phyloP scores from a whole-genome alignment of 2,113 vertebrate genomes.

The Alligator mississippiensis region DNA sequence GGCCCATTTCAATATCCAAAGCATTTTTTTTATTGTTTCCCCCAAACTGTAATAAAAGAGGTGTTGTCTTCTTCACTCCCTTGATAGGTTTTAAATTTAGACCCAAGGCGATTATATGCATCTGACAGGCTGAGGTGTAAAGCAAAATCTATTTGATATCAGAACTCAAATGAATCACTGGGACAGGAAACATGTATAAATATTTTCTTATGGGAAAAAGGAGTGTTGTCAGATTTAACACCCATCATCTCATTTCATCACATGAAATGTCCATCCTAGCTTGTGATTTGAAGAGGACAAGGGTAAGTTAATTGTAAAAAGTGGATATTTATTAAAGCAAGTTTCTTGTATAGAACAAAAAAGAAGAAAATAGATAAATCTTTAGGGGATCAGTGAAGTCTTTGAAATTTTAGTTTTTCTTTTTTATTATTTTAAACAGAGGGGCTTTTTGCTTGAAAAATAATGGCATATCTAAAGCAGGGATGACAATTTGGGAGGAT shows the following conservation, averaged over 20 bases:
- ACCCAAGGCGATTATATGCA: not conserved
- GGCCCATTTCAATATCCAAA: conserved; percentile 62
- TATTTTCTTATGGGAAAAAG: conserved; percentile 45
- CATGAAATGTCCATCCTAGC: not conserved
- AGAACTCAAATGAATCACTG: conserved; percentile 64
- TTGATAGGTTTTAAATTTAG: conserved; percentile 70
- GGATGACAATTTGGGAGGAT: not conserved
- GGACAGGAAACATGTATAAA: conserved; percentile 45
- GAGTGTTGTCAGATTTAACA: conserved; percentile 62
- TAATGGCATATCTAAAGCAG: not conserved
- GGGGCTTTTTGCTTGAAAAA: not conserved
- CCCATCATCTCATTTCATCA: not conserved
- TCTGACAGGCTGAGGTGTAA: conserved; percentile 64
- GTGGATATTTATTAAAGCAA: conserved; percentile 18
- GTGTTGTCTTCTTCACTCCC: conserved; percentile 60
- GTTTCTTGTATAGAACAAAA: conserved; percentile 9
- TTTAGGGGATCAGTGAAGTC: not conserved
- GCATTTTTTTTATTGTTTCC: conserved; percentile 60
- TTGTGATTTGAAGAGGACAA: conserved; percentile 33
- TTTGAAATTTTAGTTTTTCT: not conserved
- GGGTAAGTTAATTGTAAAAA: conserved; percentile 15
- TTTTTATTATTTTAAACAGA: conserved; percentile 22
- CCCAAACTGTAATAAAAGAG: conserved; percentile 64
- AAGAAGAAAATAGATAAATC: conserved; percentile 2
- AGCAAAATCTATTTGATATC: conserved; percentile 62